Percentiles rank a stretch among this genome's conserved stretches.
phyloP scores from a whole-genome alignment of 2,113 vertebrate genomes.

The Phalacrocorax aristotelis region DNA sequence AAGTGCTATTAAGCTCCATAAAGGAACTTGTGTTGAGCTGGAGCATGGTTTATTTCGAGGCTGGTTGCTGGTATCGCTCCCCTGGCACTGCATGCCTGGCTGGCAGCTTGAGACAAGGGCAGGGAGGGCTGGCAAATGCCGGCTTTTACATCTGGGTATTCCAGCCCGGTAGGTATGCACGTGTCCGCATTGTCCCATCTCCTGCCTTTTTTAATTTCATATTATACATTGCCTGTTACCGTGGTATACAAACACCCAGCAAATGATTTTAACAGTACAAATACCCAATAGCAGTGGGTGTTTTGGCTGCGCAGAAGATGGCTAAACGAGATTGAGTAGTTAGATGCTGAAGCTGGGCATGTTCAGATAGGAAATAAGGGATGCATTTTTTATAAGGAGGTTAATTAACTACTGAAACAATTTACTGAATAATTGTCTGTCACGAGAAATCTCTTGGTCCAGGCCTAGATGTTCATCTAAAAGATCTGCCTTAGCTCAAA shows the following conservation, averaged over 20 bases:
- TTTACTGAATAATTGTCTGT: neutral
- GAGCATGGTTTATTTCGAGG: neutral
- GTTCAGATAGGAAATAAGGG: neutral
- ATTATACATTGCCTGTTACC: neutral
- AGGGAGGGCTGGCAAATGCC: neutral
- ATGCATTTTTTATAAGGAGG: neutral
- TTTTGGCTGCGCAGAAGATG: neutral
- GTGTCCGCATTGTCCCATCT: neutral
- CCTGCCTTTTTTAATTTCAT: neutral
- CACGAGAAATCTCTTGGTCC: neutral
- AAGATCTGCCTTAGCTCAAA: neutral
- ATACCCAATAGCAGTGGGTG: neutral
- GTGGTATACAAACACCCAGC: neutral
- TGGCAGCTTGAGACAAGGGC: neutral
- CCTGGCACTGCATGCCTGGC: neutral
- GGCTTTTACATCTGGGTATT: neutral
- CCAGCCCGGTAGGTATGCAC: accelerated
- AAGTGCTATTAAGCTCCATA: constrained; percentile 36
- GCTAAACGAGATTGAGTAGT: neutral
- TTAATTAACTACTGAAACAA: neutral
- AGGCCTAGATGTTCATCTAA: neutral
- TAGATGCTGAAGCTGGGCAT: neutral
- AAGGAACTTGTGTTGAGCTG: neutral
- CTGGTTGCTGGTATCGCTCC: neutral
- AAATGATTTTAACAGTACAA: neutral